phyloP scores from a whole-genome alignment of 2,797 vertebrate species.

The Amazona ochrocephala region DNA sequence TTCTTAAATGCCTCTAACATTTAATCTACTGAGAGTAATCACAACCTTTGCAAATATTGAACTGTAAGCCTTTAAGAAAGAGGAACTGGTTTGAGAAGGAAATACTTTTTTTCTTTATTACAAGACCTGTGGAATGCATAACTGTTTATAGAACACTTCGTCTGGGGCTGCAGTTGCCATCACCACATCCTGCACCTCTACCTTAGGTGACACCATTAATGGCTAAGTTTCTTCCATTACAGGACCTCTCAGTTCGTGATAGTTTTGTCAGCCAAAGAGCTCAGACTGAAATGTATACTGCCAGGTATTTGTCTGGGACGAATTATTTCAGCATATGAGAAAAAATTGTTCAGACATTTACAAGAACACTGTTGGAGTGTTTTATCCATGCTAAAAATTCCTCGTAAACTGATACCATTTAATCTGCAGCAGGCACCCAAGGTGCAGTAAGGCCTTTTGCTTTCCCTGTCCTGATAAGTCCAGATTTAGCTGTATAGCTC shows the following conservation, averaged over 20 bases:
- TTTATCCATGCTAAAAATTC: constrained; percentile 4
- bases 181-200: neutral
- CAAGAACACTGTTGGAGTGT: neutral
- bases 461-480: neutral
- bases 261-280: constrained; percentile 38
- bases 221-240: constrained; percentile 40
- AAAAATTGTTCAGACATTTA: constrained; percentile 51
- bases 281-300: neutral
- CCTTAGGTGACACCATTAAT: constrained; percentile 10
- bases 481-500: neutral
- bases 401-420: neutral
- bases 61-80: neutral
- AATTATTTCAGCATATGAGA: constrained; percentile 9
- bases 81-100: neutral
- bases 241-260: neutral
- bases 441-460: neutral
- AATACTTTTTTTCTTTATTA: neutral
- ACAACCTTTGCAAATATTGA: neutral
- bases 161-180: neutral
- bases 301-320: constrained; percentile 34
- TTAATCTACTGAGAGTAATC: neutral
- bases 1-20: neutral
- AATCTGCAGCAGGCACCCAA: neutral
- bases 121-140: neutral
- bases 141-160: neutral